A percentile compares a stretch with the other conserved stretches of the same genome.
Conservation (phyloP, 2,888 invertebrate genomes). For the Noctua janthe region DNA sequence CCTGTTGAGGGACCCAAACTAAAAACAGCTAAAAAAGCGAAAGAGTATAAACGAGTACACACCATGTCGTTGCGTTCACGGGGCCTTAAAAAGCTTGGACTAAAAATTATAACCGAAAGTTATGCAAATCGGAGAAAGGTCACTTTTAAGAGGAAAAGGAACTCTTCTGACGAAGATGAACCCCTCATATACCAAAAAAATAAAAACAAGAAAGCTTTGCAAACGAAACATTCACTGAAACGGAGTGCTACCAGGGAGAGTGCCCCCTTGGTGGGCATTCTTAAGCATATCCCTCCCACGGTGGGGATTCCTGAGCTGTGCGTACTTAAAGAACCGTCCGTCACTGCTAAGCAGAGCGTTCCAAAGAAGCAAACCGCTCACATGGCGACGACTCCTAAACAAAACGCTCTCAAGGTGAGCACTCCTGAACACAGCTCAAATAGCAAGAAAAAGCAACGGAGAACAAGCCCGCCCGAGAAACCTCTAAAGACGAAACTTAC, state of each 20-base stretch:
- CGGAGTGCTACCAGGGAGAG: background rate
- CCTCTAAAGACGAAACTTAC: background rate
- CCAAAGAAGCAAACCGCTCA: background rate
- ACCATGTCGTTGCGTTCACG: constrained; percentile 19
- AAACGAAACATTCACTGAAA: background rate
- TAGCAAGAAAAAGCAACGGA: background rate
- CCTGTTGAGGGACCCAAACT: constrained; percentile 6
- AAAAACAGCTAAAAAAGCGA: background rate
- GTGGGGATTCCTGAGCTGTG: background rate
- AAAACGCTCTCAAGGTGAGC: background rate
- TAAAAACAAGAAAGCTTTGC: background rate
- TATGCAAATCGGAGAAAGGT: background rate
- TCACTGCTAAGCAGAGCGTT: constrained; percentile 1
- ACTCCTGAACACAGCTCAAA: background rate
- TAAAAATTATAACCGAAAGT: background rate
- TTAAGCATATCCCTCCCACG: too few relatives aligned
- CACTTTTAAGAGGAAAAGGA: background rate
- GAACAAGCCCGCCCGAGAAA: background rate
- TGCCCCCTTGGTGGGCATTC: background rate
- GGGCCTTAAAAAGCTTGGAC: background rate
- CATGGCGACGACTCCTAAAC: background rate
- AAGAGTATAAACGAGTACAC: constrained; percentile 9
- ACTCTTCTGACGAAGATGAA: constrained; percentile 43
- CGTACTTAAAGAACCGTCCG: background rate
- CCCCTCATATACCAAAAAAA: constrained; percentile 28